Evolutionary conservation across 2,888 invertebrate genomes (phyloP).

Genomic region (Nemoura dubitans): DNA sequence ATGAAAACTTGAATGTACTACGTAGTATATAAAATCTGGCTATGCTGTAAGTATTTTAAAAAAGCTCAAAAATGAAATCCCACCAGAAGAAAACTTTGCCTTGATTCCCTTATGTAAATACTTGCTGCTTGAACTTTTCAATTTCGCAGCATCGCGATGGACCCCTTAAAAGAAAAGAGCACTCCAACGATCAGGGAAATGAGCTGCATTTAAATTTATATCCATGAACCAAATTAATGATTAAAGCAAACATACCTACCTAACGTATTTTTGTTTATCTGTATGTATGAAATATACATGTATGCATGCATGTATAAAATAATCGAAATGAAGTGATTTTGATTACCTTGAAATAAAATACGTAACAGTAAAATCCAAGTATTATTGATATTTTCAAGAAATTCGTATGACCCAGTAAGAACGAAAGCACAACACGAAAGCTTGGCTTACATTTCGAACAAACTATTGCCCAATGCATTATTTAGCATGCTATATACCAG

Average conservation of each 20-base stretch:
- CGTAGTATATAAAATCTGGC: conserved; percentile 18
- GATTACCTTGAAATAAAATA: neutral
- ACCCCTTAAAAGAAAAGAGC: neutral
- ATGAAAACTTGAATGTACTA: conserved; percentile 15
- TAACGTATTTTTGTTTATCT: no score
- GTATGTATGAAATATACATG: no score
- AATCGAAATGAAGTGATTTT: neutral
- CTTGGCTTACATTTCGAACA: neutral
- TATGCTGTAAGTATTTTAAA: neutral
- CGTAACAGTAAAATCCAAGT: neutral
- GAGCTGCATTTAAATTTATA: neutral
- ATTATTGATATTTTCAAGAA: neutral
- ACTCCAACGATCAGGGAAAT: neutral
- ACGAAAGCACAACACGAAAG: neutral
- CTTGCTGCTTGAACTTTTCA: neutral
- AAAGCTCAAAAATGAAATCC: neutral
- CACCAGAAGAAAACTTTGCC: neutral
- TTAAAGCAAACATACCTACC: neutral
- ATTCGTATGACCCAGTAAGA: neutral
- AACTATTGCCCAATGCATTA: neutral
- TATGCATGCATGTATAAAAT: neutral
- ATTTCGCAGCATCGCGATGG: neutral
- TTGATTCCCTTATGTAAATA: neutral
- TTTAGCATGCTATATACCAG: neutral
- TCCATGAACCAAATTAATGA: neutral